Percentiles rank a stretch among this genome's conserved stretches.
phyloP scores from a whole-genome alignment of 37 sponge, comb jelly and placozoan species.

The Diacarnus erythraeanus region DNA sequence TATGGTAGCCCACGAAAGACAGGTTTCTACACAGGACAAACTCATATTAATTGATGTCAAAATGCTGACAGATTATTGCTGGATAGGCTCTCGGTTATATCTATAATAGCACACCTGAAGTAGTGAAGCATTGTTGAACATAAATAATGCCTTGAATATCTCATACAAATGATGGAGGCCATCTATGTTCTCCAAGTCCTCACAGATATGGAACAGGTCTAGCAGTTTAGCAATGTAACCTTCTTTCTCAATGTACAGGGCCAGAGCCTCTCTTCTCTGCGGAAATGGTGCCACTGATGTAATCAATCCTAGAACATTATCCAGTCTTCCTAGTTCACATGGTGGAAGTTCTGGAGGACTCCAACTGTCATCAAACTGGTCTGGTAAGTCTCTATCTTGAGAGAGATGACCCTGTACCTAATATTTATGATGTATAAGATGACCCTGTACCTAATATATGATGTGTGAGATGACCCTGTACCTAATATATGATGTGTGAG shows the following conservation, averaged over 20 bases:
- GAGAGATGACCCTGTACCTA: constrained; percentile 67
- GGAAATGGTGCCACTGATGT: constrained; percentile 31
- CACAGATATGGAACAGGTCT: constrained; percentile 97
- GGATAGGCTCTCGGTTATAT: too few relatives aligned
- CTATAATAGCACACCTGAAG: constrained; percentile 57
- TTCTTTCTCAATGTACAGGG: constrained; percentile 67
- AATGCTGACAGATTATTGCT: too few relatives aligned
- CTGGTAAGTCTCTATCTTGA: constrained; percentile 57
- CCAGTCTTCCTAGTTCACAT: constrained; percentile 86
- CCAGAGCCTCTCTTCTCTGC: constrained; percentile 41
- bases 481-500: too few relatives aligned
- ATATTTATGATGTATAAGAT: neutral
- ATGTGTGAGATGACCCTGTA: too few relatives aligned
- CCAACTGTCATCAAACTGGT: constrained; percentile 34
- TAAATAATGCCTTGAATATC: constrained; percentile 86
- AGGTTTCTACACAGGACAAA: too few relatives aligned
- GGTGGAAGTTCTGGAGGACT: constrained; percentile 81
- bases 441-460: too few relatives aligned
- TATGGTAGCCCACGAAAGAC: too few relatives aligned
- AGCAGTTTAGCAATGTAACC: constrained; percentile 81
- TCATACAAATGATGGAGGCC: constrained; percentile 86
- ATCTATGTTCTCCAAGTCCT: constrained; percentile 85
- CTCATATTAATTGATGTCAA: too few relatives aligned
- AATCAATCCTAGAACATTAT: constrained; percentile 66
- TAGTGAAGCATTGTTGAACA: constrained; percentile 78